Percentiles rank a stretch among this genome's conserved stretches.
phyloP scores from a whole-genome alignment of 1,140 invertebrate species.

The Drosophila baimaii region DNA sequence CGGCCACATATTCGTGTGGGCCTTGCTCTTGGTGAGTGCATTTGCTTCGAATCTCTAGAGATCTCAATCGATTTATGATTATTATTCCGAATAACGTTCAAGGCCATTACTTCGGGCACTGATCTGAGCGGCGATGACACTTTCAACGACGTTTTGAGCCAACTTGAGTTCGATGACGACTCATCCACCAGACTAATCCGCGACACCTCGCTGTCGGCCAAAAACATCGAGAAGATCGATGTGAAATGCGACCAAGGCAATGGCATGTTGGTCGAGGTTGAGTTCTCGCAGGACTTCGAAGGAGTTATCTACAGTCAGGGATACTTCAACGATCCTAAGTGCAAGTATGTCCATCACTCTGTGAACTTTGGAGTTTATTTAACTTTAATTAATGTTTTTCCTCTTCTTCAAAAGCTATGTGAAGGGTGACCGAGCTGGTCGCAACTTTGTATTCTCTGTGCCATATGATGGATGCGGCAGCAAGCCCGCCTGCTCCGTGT shows the following conservation, averaged over 20 bases:
- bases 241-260: conserved; percentile 87
- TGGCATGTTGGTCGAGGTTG: conserved; percentile 87
- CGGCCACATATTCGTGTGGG: conserved; percentile 69
- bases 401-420: conserved; percentile 86
- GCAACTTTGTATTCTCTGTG: conserved; percentile 86
- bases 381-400: background rate
- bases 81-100: conserved; percentile 31
- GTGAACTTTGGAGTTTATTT: background rate
- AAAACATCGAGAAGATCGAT: conserved; percentile 86
- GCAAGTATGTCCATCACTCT: conserved; percentile 85
- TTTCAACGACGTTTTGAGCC: conserved; percentile 50
- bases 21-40: conserved; percentile 69
- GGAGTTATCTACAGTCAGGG: conserved; percentile 91
- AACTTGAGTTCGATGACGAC: conserved; percentile 47
- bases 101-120: conserved; percentile 60
- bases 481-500: conserved; percentile 86
- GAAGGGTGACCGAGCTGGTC: conserved; percentile 85
- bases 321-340: conserved; percentile 87
- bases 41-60: conserved; percentile 9
- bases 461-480: conserved; percentile 88
- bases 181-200: conserved; percentile 48
- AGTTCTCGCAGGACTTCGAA: conserved; percentile 88
- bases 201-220: conserved; percentile 51
- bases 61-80: conserved; percentile 18
- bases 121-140: conserved; percentile 50